Conservation (phyloP, 2,113 vertebrate genomes). For the Plecturocebus donacophilus region DNA sequence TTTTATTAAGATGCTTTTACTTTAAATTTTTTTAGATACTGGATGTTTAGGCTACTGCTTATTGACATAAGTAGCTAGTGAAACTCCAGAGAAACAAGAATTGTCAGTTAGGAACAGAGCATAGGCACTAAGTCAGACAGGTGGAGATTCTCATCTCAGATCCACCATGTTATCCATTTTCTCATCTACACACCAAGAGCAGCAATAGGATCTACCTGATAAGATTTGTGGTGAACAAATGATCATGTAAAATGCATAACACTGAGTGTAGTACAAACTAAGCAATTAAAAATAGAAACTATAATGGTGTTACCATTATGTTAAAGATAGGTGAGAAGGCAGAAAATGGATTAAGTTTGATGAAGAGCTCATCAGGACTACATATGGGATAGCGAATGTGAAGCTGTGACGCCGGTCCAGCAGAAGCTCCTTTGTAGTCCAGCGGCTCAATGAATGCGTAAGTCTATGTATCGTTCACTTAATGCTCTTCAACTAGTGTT, state of each 20-base stretch:
- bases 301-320: background rate
- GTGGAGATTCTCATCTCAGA: background rate
- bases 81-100: background rate
- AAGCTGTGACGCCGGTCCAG: fast-evolving
- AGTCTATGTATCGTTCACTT: background rate
- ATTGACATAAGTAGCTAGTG: background rate
- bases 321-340: background rate
- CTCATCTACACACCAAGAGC: background rate
- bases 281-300: background rate
- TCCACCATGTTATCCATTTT: background rate
- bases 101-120: background rate
- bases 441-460: background rate
- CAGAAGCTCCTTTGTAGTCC: background rate
- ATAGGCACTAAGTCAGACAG: background rate
- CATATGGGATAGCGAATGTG: background rate
- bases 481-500: background rate
- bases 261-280: background rate
- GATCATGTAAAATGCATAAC: background rate
- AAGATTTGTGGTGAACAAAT: background rate
- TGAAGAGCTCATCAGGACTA: no score
- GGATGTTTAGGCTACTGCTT: background rate
- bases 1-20: background rate
- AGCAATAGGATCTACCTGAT: background rate
- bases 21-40: background rate
- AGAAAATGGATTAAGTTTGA: background rate